A percentile compares a stretch with the other conserved stretches of the same genome.
Conservation (phyloP, 2,797 vertebrate species). For the Micropoecilia bifurca region DNA sequence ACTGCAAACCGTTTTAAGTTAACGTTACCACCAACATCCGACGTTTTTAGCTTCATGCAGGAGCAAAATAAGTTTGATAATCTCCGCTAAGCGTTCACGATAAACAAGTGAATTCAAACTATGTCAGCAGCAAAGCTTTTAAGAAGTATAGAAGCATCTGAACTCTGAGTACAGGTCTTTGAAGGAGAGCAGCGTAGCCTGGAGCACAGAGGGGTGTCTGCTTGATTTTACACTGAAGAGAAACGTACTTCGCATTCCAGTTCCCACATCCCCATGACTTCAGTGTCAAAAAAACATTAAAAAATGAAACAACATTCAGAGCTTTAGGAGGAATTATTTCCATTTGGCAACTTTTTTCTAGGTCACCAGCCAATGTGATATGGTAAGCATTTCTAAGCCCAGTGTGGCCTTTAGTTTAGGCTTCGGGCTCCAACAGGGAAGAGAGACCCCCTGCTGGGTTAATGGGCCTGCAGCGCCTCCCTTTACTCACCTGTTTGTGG, state of each 20-base stretch:
- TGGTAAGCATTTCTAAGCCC: constrained; percentile 18
- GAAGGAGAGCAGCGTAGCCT: constrained; percentile 40
- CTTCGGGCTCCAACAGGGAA: background rate
- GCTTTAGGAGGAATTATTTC: constrained; percentile 31
- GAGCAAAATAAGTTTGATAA: background rate
- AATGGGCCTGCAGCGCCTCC: background rate
- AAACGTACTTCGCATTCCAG: constrained; percentile 4
- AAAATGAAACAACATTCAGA: background rate
- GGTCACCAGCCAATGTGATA: constrained; percentile 35
- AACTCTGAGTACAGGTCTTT: constrained; percentile 31
- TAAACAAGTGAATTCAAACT: constrained; percentile 12
- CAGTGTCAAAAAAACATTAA: constrained; percentile 24
- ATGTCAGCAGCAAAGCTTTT: constrained; percentile 34
- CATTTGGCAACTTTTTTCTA: constrained; percentile 33
- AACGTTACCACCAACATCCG: background rate
- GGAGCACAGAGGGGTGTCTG: constrained; percentile 19
- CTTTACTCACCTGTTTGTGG: constrained; percentile 5
- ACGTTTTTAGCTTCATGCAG: background rate
- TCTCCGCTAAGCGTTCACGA: background rate
- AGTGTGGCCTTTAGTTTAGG: constrained; percentile 9
- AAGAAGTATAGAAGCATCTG: constrained; percentile 29
- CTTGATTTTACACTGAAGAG: constrained; percentile 32
- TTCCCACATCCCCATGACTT: constrained; percentile 12
- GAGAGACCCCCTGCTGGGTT: constrained; percentile 8
- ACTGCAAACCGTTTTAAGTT: background rate